Percentiles rank a stretch among this genome's conserved stretches.
Conservation (phyloP, 2,888 invertebrate genomes). For the Neocrepidodera transversa region DNA sequence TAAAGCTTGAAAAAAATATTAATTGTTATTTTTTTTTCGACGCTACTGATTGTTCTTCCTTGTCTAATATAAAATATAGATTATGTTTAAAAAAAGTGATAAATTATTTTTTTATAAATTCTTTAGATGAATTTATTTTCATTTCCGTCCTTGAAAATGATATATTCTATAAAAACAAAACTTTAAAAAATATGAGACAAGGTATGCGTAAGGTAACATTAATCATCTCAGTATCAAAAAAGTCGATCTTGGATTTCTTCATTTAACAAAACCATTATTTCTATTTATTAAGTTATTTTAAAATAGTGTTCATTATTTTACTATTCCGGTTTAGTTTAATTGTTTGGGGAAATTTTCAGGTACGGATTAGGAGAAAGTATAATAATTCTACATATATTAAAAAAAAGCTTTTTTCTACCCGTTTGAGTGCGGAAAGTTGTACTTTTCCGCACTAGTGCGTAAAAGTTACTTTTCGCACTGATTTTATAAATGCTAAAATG, state of each 20-base stretch:
- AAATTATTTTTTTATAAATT: slow-evolving; percentile 2
- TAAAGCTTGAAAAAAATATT: too few relatives aligned
- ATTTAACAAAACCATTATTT: slow-evolving; percentile 1
- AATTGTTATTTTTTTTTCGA: too few relatives aligned
- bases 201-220: background rate
- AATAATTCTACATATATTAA: too few relatives aligned
- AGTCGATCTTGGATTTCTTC: background rate
- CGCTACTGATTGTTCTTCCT: background rate
- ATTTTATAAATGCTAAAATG: too few relatives aligned
- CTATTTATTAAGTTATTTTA: background rate
- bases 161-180: background rate
- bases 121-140: background rate
- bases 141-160: slow-evolving; percentile 3
- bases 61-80: background rate
- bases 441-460: too few relatives aligned
- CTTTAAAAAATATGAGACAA: background rate
- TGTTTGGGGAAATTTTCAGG: too few relatives aligned
- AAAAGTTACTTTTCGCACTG: too few relatives aligned
- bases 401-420: too few relatives aligned
- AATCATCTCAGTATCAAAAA: background rate
- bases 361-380: too few relatives aligned
- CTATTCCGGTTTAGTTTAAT: too few relatives aligned
- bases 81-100: slow-evolving; percentile 1
- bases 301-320: too few relatives aligned
- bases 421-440: too few relatives aligned